Evolutionary conservation across 2,113 vertebrate species (phyloP), one percentile per base, ranked within the genome.

Genomic region (Cyphomyrus plagiostoma): DNA sequence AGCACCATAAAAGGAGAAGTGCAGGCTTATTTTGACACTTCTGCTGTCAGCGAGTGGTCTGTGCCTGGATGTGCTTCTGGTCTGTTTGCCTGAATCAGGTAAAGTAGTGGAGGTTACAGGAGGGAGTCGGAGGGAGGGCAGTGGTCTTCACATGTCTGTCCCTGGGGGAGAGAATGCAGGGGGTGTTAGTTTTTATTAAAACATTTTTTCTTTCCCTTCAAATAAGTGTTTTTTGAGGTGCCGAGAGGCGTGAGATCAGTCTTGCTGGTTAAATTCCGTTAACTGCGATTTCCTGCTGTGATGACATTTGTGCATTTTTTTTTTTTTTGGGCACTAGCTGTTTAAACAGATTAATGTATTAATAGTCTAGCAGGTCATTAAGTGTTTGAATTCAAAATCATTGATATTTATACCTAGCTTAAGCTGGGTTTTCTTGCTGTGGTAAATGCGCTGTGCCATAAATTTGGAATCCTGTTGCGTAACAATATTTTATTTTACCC

Each of bases 1-100:
- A 84, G 45, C 42, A 48, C 82, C 82, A 84, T 84, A 84, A 46
- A 84, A 84, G 82, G 82, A 39, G 52, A 86, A 86, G 26, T 53
- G 1, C n/a, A 86, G 85, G 48, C 45, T n/a, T 85, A 46, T 48
- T 45, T 85, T 49, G 46, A 45, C 26, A 11, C 49, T 52, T 26
- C 23, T 86, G 49, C 85, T 86, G 49, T 50, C 1, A 48, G 48
- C 15, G 3, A 86, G 15, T 23, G 26, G 49, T 86, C 49, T 86
- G 26, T 50, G 26, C 19, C 8, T 86, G 42, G 15, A 26, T 52
- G 45, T 84, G 82, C 42, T 19, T 86, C 85, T 52, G 5, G 49
- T 30, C 10, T 0, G 1, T 30, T 52, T 86, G 85, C 48, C 48
- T 86, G 49, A 86, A n/a, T 17, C 85, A 85, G 82, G 82, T 49